Evolutionary conservation across 92 coral and sea anemone genomes (phyloP).

Genomic region (Diadumene lineata): DNA sequence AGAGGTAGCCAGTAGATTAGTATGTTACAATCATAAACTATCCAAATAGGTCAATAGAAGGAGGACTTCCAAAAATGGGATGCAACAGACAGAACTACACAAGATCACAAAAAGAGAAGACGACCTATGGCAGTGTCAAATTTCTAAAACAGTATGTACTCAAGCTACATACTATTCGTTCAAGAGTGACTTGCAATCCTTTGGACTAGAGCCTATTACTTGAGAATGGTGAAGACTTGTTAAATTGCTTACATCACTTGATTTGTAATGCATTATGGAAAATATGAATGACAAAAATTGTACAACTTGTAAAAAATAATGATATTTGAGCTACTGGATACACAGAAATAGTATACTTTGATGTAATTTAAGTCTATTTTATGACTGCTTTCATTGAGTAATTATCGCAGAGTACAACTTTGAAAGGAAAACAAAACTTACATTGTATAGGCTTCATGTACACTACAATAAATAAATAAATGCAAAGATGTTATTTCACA

Average conservation of each 20-base stretch:
- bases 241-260: neutral
- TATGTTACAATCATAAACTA: neutral
- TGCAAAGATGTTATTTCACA: neutral
- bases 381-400: neutral
- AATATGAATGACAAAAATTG: neutral
- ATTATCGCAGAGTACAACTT: neutral
- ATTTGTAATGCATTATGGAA: neutral
- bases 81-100: neutral
- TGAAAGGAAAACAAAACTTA: neutral
- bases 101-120: neutral
- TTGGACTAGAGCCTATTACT: neutral
- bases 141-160: conserved; percentile 3
- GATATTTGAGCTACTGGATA: neutral
- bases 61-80: neutral
- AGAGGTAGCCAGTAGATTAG: neutral
- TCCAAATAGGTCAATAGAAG: neutral
- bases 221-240: neutral
- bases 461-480: neutral
- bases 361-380: neutral
- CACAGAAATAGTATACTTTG: neutral
- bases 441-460: neutral
- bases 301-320: too few species aligned
- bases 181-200: neutral
- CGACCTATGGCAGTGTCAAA: conserved; percentile 10
- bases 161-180: neutral